Evolutionary conservation across 2,888 invertebrate species (phyloP).

Genomic region (Leucophenga maculata): DNA sequence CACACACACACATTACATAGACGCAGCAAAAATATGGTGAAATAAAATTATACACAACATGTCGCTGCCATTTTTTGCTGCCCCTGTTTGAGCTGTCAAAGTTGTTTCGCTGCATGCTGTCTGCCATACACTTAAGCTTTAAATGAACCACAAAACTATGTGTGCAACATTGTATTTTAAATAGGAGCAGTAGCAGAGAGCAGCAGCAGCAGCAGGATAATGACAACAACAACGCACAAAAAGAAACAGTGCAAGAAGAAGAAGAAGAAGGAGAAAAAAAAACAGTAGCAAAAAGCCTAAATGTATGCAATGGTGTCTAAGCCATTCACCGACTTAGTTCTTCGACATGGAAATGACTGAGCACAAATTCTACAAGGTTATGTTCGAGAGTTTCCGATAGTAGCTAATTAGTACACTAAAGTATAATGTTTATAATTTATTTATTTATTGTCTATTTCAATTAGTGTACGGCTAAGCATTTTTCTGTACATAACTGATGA

Average conservation of each 20-base stretch:
- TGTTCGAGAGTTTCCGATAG: no score
- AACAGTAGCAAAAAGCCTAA: not conserved
- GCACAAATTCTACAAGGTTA: no score
- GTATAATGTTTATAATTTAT: no score
- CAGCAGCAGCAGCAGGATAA: not conserved
- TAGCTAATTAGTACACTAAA: no score
- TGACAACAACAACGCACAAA: not conserved
- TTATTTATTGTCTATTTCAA: no score
- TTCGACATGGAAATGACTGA: not conserved
- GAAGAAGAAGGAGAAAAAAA: no score
- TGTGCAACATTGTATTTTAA: not conserved
- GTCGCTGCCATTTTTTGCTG: not conserved
- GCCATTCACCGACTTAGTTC: not conserved
- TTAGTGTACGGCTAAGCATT: no score
- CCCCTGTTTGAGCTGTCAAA: not conserved
- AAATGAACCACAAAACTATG: slow-evolving; percentile 19
- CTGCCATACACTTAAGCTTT: slow-evolving; percentile 13
- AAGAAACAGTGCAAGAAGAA: not conserved
- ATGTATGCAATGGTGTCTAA: not conserved
- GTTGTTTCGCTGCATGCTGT: not conserved
- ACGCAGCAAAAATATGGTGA: not conserved
- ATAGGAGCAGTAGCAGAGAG: not conserved
- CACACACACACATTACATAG: not conserved
- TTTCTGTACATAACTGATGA: no score
- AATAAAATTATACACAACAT: slow-evolving; percentile 1